A percentile compares a stretch with the other conserved stretches of the same genome.
Evolutionary conservation across 2,113 vertebrate genomes (phyloP).

Genomic region (Nipponia nippon): DNA sequence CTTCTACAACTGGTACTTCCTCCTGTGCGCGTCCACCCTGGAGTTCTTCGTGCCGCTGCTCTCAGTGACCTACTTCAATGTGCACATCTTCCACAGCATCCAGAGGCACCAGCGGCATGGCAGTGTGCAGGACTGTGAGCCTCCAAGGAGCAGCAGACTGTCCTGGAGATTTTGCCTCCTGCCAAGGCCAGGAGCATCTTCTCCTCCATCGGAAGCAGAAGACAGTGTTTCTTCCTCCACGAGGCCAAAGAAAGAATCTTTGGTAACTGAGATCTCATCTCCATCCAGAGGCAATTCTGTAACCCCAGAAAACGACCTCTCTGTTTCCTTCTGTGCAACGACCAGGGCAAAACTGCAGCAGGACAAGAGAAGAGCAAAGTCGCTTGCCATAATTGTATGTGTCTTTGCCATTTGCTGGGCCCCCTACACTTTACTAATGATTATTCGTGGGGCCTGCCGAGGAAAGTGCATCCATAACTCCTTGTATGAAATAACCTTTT

Average conservation of each 20-base stretch:
- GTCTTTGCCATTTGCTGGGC: constrained; percentile 85
- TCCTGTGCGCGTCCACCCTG: constrained; percentile 77
- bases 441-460: constrained; percentile 73
- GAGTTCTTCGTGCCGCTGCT: constrained; percentile 85
- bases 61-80: constrained; percentile 83
- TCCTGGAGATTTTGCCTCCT: neutral
- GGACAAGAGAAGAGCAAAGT: constrained; percentile 83
- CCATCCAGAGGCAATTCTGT: neutral
- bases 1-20: constrained; percentile 82
- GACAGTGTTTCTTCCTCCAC: neutral
- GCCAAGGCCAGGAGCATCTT: neutral
- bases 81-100: constrained; percentile 84
- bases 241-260: neutral
- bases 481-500: constrained; percentile 82
- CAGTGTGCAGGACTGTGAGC: neutral
- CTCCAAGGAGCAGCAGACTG: neutral
- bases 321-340: neutral
- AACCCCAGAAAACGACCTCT: neutral
- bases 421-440: constrained; percentile 81
- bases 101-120: constrained; percentile 16
- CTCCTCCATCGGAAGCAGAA: neutral
- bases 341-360: constrained; percentile 10
- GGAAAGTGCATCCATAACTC: constrained; percentile 49
- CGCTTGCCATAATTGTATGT: constrained; percentile 80
- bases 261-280: neutral